A percentile compares a stretch with the other conserved stretches of the same genome.
phyloP scores from a whole-genome alignment of 2,888 invertebrate species.

The Lepidochitona cinerea region DNA sequence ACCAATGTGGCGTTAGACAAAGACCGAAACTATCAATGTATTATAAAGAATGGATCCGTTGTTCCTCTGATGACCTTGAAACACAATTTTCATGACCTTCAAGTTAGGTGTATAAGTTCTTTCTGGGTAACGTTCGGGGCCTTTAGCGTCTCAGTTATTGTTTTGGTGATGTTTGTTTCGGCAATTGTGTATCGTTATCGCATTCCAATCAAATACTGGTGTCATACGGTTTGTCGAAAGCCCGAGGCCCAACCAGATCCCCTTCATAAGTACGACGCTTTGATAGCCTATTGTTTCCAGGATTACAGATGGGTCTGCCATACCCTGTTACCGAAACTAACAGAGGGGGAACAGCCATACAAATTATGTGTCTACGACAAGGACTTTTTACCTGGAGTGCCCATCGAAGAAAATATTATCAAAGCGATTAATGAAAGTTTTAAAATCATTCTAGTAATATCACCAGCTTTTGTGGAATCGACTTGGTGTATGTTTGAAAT shows the following conservation, averaged over 20 bases:
- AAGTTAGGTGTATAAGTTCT: neutral
- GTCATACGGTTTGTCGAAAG: neutral
- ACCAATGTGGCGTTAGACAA: too few relatives aligned
- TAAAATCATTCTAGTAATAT: neutral
- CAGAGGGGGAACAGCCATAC: neutral
- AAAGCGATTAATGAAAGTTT: neutral
- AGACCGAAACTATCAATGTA: too few relatives aligned
- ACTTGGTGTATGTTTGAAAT: slow-evolving; percentile 1
- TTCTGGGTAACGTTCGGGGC: neutral
- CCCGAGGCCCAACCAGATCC: too few relatives aligned
- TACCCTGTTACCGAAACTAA: neutral
- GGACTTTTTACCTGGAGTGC: neutral
- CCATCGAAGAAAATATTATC: neutral
- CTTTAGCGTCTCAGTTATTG: neutral
- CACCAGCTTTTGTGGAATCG: neutral
- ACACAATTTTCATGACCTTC: too few relatives aligned
- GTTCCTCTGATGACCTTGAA: too few relatives aligned
- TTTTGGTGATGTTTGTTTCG: neutral
- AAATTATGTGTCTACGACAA: neutral
- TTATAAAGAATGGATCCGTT: too few relatives aligned
- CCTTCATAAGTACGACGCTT: slow-evolving; percentile 2
- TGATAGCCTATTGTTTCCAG: neutral
- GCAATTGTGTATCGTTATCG: neutral
- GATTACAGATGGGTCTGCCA: neutral
- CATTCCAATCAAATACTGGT: neutral